phyloP scores from a whole-genome alignment of 2,888 invertebrate genomes.

The Gryllus longicercus region DNA sequence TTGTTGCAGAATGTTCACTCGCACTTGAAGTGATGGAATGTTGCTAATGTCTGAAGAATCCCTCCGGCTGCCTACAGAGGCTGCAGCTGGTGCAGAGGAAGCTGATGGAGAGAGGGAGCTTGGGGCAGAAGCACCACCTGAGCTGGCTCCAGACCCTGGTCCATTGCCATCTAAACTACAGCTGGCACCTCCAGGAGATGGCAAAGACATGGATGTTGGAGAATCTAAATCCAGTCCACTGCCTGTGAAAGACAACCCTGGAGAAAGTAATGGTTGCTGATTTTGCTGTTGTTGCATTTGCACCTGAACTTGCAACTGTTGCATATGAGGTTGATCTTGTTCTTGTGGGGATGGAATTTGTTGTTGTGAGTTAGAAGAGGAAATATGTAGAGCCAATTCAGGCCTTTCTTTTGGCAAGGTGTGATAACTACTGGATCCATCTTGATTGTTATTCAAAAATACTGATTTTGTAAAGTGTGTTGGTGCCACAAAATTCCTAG shows the following conservation, averaged over 20 bases:
- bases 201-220: slow-evolving; percentile 75
- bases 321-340: slow-evolving; percentile 53
- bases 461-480: slow-evolving; percentile 39
- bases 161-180: slow-evolving; percentile 61
- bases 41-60: slow-evolving; percentile 57
- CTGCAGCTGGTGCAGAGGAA: background rate
- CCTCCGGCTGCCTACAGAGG: background rate
- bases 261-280: slow-evolving; percentile 46
- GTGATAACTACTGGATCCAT: slow-evolving; percentile 30
- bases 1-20: slow-evolving; percentile 68
- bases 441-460: slow-evolving; percentile 28
- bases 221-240: slow-evolving; percentile 60
- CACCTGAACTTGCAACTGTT: slow-evolving; percentile 66
- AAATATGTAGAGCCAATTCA: slow-evolving; percentile 55
- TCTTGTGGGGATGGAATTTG: slow-evolving; percentile 38
- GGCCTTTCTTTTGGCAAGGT: slow-evolving; percentile 51
- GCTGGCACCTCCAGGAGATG: slow-evolving; percentile 73
- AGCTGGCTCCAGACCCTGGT: slow-evolving; percentile 51
- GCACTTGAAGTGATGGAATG: slow-evolving; percentile 54
- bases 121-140: slow-evolving; percentile 56
- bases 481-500: slow-evolving; percentile 39
- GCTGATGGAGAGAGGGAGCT: slow-evolving; percentile 41
- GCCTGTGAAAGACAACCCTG: slow-evolving; percentile 41
- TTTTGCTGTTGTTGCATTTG: slow-evolving; percentile 66
- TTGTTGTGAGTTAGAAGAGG: slow-evolving; percentile 43